Percentiles rank a stretch among this genome's conserved stretches.
Evolutionary conservation across 2,888 invertebrate genomes (phyloP).

Genomic region (Dromius quadrimaculatus): DNA sequence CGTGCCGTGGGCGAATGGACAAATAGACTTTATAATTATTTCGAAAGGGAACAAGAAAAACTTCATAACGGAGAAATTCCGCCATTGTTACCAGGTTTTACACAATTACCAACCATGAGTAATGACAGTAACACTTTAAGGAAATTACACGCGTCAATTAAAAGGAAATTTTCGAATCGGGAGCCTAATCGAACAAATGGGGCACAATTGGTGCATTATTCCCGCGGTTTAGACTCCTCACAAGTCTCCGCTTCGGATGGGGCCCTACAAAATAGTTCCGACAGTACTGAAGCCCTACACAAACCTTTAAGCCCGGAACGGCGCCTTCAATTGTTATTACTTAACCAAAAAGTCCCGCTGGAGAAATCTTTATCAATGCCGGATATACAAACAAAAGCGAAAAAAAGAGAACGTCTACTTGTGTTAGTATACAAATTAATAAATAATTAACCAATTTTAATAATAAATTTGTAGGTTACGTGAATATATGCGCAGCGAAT

Average conservation of each 20-base stretch:
- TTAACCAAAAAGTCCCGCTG: conserved; percentile 70
- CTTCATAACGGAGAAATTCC: conserved; percentile 76
- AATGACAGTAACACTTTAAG: conserved; percentile 61
- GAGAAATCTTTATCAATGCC: conserved; percentile 89
- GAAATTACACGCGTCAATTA: conserved; percentile 66
- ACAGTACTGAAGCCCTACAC: conserved; percentile 59
- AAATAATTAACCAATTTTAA: too few relatives aligned
- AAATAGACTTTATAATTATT: conserved; percentile 85
- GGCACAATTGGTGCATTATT: conserved; percentile 63
- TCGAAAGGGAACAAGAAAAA: conserved; percentile 83
- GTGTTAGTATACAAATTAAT: conserved; percentile 82
- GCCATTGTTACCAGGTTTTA: conserved; percentile 61
- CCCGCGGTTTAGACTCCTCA: conserved; percentile 61
- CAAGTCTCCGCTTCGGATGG: conserved; percentile 58
- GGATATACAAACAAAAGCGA: conserved; percentile 81
- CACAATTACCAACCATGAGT: conserved; percentile 53
- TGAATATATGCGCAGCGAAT: conserved; percentile 82
- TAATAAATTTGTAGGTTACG: conserved; percentile 69
- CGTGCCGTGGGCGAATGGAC: conserved; percentile 96
- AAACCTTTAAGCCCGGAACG: conserved; percentile 62
- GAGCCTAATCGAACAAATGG: conserved; percentile 59
- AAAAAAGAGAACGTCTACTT: conserved; percentile 77
- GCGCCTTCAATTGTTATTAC: conserved; percentile 69
- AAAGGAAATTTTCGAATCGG: conserved; percentile 69
- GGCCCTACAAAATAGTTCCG: conserved; percentile 59